Conservation (phyloP, 2,888 invertebrate species). For the Caenorhabditis auriculariae region DNA sequence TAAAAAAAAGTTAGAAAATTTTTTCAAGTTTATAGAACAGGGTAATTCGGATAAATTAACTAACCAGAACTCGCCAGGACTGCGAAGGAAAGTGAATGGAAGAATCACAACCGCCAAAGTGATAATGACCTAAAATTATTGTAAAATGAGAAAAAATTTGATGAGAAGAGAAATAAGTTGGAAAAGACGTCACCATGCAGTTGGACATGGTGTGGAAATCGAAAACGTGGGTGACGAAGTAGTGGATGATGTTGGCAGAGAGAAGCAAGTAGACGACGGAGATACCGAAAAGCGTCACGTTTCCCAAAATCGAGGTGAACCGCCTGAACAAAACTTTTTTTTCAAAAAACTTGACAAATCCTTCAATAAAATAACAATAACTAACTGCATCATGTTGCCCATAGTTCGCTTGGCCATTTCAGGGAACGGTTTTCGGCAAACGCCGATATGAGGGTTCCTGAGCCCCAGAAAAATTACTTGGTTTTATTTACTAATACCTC, state of each 20-base stretch:
- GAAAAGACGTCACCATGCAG: constrained; percentile 8
- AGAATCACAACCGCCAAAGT: constrained; percentile 44
- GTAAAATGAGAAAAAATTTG: neutral
- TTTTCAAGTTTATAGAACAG: neutral
- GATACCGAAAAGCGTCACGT: constrained; percentile 56
- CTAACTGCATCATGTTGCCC: constrained; percentile 45
- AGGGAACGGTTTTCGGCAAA: constrained; percentile 61
- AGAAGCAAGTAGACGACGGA: constrained; percentile 60
- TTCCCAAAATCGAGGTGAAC: constrained; percentile 48
- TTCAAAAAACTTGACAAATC: neutral
- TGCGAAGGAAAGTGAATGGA: constrained; percentile 58
- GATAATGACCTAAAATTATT: constrained; percentile 35
- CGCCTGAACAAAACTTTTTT: constrained; percentile 21
- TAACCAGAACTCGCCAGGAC: constrained; percentile 62
- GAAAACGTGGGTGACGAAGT: constrained; percentile 36
- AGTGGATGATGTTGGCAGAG: constrained; percentile 57
- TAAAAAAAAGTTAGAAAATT: neutral
- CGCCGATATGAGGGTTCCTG: constrained; percentile 42
- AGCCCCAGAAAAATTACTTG: neutral
- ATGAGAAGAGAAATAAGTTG: neutral
- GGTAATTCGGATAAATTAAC: neutral
- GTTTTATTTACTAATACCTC: constrained; percentile 7
- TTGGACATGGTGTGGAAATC: constrained; percentile 12
- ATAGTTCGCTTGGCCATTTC: constrained; percentile 60
- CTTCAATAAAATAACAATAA: neutral